Base-by-base conservation (phyloP, 2,888 invertebrate genomes). In the Eupithecia subfuscata region DNA sequence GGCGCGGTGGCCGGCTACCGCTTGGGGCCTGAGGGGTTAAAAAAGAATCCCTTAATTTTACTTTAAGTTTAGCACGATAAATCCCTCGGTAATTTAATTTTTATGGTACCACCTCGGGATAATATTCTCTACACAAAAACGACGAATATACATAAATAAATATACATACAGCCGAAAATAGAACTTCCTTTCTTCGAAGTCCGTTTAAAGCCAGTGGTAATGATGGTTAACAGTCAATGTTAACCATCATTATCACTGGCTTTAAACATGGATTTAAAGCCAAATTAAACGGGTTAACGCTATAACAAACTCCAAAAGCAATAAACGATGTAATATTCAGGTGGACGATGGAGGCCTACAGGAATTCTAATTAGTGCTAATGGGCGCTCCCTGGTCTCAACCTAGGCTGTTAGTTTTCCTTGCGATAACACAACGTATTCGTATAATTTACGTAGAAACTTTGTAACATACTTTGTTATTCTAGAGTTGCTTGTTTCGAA, bases 311-410 rank as follows among this genome's bases (percentile, higher is more conserved):
- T 69, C 64, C 67, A 34, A 72, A 77, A 71, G 80, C 79, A 79
- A 78, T 81, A 79, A 77, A 75, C 73, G 73, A 43, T 65, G 76
- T 73, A 74, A 79, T 78, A 79, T 81, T 78, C 80, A 81, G 81
- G 80, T 79, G 69, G 81, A 71, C 60, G 78, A 74, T 79, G 82
- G 83, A 74, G 81, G 88, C 85, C 83, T 82, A 82, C 87, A 86
- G 89, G 89, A 92, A 92, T 92, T 92, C 87, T 92, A 93, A 93
- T 93, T 93, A 92, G 89, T 88, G 87, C 85, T 93, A 92, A 93
- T 93, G 92, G 91, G 90, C 83, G 85, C 87, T 87, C 86, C 89
- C 89, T 77, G 71, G 88, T 88, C 89, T 89, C 89, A 84, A 91
- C 88, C 88, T 88, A 88, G 88, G 84, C 85, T 85, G 85, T 81